Conservation (phyloP, 2,797 vertebrate species). For the Meda fulgida region DNA sequence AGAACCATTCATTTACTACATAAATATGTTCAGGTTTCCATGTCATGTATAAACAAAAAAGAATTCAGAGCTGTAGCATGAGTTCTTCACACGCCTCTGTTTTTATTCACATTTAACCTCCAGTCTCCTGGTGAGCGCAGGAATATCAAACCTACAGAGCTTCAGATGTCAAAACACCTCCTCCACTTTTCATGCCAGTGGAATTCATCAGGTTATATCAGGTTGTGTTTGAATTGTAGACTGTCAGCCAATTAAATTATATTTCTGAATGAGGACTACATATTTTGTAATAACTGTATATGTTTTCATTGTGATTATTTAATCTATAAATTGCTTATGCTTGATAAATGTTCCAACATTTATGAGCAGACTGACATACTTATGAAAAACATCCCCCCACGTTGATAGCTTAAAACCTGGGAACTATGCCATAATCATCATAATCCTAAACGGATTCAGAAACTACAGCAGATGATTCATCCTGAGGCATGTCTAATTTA, state of each 20-base stretch:
- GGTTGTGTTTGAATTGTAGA: neutral
- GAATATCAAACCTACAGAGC: neutral
- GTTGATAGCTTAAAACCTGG: slow-evolving; percentile 16
- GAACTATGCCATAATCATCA: slow-evolving; percentile 32
- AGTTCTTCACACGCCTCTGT: slow-evolving; percentile 3
- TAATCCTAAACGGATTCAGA: slow-evolving; percentile 27
- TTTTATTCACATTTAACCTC: slow-evolving; percentile 12
- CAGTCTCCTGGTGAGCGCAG: neutral
- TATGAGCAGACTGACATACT: neutral
- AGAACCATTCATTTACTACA: neutral
- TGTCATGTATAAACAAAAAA: neutral
- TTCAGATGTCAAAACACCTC: slow-evolving; percentile 25
- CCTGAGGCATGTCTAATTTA: slow-evolving; percentile 18
- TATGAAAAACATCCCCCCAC: neutral
- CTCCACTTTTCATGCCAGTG: slow-evolving; percentile 8
- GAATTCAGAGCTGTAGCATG: neutral
- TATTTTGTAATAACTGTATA: slow-evolving; percentile 3
- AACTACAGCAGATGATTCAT: slow-evolving; percentile 35
- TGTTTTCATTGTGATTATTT: neutral
- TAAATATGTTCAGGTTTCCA: neutral
- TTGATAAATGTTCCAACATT: slow-evolving; percentile 15
- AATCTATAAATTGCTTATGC: neutral
- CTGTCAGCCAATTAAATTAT: neutral
- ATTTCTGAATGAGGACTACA: neutral
- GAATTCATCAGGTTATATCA: neutral